A percentile compares a stretch with the other conserved stretches of the same genome.
These are phyloP conservation scores for Syritta pipiens DNA, from an alignment of 2,888 invertebrate species.

Conservation along the genomic window DNA sequence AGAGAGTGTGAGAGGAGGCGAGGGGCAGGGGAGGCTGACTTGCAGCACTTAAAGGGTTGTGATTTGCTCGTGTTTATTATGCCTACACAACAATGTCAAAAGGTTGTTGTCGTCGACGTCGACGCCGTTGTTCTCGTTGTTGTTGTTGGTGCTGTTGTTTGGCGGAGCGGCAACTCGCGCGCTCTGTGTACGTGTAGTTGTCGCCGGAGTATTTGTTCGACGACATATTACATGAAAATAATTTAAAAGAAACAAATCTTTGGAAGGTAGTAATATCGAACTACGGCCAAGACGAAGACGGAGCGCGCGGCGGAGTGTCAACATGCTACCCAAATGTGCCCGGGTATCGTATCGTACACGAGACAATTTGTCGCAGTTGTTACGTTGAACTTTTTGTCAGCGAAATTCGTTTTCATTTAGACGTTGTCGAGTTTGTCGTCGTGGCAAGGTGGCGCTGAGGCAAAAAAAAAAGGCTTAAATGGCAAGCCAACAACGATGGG, in stretches of 20 bases:
- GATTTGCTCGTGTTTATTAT: slow-evolving; percentile 68
- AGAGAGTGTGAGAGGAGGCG: no score
- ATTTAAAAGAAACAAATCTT: slow-evolving; percentile 69
- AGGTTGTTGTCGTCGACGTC: no score
- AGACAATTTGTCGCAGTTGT: slow-evolving; percentile 67
- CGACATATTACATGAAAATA: slow-evolving; percentile 68
- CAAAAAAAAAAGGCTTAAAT: slow-evolving; percentile 60
- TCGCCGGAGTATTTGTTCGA: slow-evolving; percentile 67
- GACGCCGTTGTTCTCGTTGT: no score
- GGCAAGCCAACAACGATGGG: not conserved
- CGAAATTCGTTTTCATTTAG: slow-evolving; percentile 24
- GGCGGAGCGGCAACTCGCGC: slow-evolving; percentile 42
- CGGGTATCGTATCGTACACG: slow-evolving; percentile 32
- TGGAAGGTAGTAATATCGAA: slow-evolving; percentile 50
- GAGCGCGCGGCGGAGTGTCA: slow-evolving; percentile 39
- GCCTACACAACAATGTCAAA: slow-evolving; percentile 69
- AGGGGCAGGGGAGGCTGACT: no score
- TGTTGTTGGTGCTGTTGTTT: no score
- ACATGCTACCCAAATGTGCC: slow-evolving; percentile 51
- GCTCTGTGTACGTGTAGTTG: slow-evolving; percentile 54
- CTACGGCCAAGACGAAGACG: slow-evolving; percentile 16
- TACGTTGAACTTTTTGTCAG: slow-evolving; percentile 49
- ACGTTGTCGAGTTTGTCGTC: slow-evolving; percentile 19
- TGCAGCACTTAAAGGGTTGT: slow-evolving; percentile 68
- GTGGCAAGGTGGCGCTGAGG: no score